Conservation (phyloP, 2,797 vertebrate species). For the Euthynnus affinis region DNA sequence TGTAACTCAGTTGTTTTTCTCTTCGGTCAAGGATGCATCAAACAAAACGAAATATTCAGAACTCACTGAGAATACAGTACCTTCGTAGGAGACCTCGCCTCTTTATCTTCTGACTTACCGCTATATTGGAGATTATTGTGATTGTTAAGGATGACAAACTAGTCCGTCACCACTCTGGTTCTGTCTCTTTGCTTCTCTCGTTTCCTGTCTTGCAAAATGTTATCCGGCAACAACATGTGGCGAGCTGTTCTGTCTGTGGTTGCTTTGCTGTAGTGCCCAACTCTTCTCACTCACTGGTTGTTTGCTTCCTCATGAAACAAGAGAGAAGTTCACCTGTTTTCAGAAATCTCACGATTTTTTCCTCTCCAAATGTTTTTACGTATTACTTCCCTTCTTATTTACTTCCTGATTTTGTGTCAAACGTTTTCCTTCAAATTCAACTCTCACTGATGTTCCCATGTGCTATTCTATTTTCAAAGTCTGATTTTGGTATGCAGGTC, state of each 20-base stretch:
- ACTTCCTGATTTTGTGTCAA: constrained; percentile 36
- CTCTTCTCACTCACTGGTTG: background rate
- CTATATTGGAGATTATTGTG: background rate
- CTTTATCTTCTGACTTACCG: background rate
- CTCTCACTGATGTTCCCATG: background rate
- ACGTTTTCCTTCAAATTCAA: background rate
- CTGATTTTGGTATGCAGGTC: background rate
- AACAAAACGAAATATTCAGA: constrained; percentile 6
- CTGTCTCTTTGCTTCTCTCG: constrained; percentile 40
- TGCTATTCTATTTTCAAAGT: constrained; percentile 7
- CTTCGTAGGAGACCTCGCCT: constrained; percentile 5
- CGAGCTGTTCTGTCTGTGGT: constrained; percentile 51
- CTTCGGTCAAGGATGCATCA: constrained; percentile 33
- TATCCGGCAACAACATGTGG: constrained; percentile 44
- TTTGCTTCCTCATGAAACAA: constrained; percentile 62
- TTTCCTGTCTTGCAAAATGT: constrained; percentile 79
- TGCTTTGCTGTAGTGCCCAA: constrained; percentile 42
- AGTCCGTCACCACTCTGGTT: background rate
- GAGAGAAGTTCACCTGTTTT: constrained; percentile 45
- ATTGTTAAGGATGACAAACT: constrained; percentile 12
- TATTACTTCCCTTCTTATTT: constrained; percentile 40
- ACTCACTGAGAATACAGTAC: background rate
- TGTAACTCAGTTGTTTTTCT: background rate
- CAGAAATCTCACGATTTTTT: background rate
- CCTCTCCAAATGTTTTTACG: constrained; percentile 26